These are phyloP conservation scores for Drosophila triauraria DNA, from an alignment of 1,140 invertebrate species.

Conservation along the genomic window DNA sequence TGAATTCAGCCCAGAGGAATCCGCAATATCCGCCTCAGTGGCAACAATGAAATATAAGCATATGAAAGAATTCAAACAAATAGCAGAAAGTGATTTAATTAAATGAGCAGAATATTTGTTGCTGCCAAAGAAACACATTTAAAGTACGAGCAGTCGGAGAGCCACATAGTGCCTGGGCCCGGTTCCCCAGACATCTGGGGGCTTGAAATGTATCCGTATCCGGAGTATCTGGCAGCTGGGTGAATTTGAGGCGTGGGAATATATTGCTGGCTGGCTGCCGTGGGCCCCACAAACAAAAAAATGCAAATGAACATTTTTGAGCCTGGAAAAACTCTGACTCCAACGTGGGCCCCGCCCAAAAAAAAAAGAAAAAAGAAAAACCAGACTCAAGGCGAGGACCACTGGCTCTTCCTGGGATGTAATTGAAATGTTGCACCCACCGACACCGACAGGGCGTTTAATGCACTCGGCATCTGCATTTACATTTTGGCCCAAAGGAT, in stretches of 20 bases:
- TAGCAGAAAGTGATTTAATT: constrained; percentile 50
- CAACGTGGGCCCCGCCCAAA: constrained; percentile 29
- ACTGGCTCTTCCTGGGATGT: constrained; percentile 27
- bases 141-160: constrained; percentile 20
- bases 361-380: not conserved
- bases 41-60: constrained; percentile 49
- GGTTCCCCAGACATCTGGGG: constrained; percentile 32
- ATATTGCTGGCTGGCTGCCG: constrained; percentile 32
- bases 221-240: constrained; percentile 43
- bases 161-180: constrained; percentile 26
- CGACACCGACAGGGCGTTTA: constrained; percentile 41
- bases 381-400: constrained; percentile 16
- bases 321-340: constrained; percentile 31
- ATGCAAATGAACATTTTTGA: constrained; percentile 42
- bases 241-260: constrained; percentile 77
- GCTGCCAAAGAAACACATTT: constrained; percentile 16
- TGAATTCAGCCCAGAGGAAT: constrained; percentile 25
- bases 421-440: constrained; percentile 72
- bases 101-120: constrained; percentile 53
- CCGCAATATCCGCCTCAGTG: constrained; percentile 12
- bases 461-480: constrained; percentile 44
- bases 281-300: constrained; percentile 14
- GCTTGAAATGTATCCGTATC: constrained; percentile 47
- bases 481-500: constrained; percentile 38
- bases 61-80: constrained; percentile 13